phyloP scores from a whole-genome alignment of 2,888 invertebrate genomes.

The Zygaena filipendulae region DNA sequence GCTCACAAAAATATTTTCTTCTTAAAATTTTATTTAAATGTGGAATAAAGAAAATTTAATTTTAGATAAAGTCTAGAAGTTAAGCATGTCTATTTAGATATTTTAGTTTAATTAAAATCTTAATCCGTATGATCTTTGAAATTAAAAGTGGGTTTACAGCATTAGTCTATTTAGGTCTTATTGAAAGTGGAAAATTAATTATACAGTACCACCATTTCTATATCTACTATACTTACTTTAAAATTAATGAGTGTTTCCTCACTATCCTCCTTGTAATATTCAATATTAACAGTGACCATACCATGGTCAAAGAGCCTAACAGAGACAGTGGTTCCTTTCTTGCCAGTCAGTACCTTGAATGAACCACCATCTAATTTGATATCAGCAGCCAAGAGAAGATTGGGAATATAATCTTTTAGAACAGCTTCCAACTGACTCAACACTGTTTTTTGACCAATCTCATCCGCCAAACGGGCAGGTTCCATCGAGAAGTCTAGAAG shows the following conservation, averaged over 20 bases:
- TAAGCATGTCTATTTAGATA: too few relatives aligned
- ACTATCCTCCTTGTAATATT: slow-evolving; percentile 81
- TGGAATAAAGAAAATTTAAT: too few relatives aligned
- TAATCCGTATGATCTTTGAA: too few relatives aligned
- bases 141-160: too few relatives aligned
- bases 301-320: slow-evolving; percentile 80
- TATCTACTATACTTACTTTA: slow-evolving; percentile 82
- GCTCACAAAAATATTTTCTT: too few relatives aligned
- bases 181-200: too few relatives aligned
- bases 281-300: slow-evolving; percentile 83
- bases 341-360: slow-evolving; percentile 76
- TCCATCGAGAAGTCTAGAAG: slow-evolving; percentile 84
- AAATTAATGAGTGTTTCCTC: slow-evolving; percentile 78
- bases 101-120: too few relatives aligned
- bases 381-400: slow-evolving; percentile 75
- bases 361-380: slow-evolving; percentile 77
- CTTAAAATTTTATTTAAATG: too few relatives aligned
- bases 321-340: slow-evolving; percentile 75
- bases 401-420: slow-evolving; percentile 76
- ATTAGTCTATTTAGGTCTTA: too few relatives aligned
- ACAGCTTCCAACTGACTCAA: slow-evolving; percentile 76
- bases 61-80: too few relatives aligned
- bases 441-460: slow-evolving; percentile 72
- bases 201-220: too few relatives aligned
- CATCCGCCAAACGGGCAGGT: slow-evolving; percentile 72